phyloP scores from a whole-genome alignment of 2,113 vertebrate species.

The Dolichotis patagonum region DNA sequence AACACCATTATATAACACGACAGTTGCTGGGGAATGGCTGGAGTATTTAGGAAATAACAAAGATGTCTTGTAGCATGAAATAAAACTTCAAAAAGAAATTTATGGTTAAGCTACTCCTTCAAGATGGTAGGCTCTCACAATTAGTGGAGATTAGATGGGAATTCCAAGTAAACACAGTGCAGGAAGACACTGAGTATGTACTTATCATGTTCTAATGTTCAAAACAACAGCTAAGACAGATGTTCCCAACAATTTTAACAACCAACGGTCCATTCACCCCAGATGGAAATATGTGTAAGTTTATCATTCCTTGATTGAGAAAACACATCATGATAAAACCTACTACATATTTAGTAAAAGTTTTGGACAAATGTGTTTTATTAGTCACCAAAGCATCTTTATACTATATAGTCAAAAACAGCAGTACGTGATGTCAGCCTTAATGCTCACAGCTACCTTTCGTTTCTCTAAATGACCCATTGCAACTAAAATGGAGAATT shows the following conservation, averaged over 20 bases:
- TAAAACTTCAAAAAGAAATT: constrained; percentile 14
- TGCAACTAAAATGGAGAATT: neutral
- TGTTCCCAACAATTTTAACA: neutral
- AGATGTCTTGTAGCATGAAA: neutral
- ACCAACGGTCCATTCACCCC: neutral
- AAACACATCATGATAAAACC: neutral
- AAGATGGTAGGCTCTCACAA: neutral
- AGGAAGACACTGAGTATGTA: neutral
- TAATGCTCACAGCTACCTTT: neutral
- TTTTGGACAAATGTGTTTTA: constrained; percentile 22
- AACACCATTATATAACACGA: neutral
- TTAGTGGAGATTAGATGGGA: neutral
- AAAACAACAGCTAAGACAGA: neutral
- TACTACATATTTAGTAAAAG: neutral
- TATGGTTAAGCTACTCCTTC: neutral
- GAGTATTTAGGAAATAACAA: neutral
- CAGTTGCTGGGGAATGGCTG: neutral
- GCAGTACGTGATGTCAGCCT: neutral
- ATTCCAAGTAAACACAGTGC: neutral
- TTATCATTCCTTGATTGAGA: neutral
- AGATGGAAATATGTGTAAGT: neutral
- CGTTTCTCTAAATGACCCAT: neutral
- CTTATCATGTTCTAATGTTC: neutral
- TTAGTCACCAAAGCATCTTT: neutral
- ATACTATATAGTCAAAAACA: neutral